Evolutionary conservation across 1,140 invertebrate genomes (phyloP), one percentile per base, ranked within the genome.

Genomic region (Euwallacea similis): DNA sequence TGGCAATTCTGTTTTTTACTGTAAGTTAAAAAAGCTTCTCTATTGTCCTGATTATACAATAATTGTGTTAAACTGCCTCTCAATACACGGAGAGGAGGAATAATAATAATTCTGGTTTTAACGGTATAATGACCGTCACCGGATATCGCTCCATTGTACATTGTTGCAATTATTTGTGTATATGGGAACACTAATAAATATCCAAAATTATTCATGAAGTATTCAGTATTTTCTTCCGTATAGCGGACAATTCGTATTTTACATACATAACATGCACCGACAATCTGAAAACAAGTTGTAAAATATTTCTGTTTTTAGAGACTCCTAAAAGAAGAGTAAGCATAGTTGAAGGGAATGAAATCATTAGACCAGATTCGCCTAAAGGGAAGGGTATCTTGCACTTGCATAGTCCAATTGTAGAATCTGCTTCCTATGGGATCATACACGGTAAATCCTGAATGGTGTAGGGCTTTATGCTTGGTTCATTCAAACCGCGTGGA

Each of bases 281-380:
- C 21, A 33, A 33, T 33, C 21, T 1, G 21, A 33, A 33, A 33
- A 33, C 21, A 33, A 33, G 4, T 33, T 33, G 21, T 33, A 33
- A 33, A 4, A 33, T 33, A 33, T 50, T 56, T 43, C 11, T 43
- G 44, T 9, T 66, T 66, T 58, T 58, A 66, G 65, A 67, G 16
- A 67, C 42, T 44, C 65, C 65, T 13, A 67, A 67, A 67, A n/a
- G 65, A 46, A 43, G 42, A 67, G 54, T 59, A 41, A 67, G 54
- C 65, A 67, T 67, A 46, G 42, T 66, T 13, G 54, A 67, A 44
- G 42, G 7, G 3, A 41, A 16, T 41, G 63, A 41, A 7, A 42
- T 42, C 21, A 15, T 53, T 66, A 65, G 47, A 54, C n/a, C 54
- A n/a, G 54, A 66, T 44, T 59, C 41, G 43, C n/a, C 65, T 15